phyloP scores from a whole-genome alignment of 92 coral and sea anemone species.

The Parazoanthus swiftii region DNA sequence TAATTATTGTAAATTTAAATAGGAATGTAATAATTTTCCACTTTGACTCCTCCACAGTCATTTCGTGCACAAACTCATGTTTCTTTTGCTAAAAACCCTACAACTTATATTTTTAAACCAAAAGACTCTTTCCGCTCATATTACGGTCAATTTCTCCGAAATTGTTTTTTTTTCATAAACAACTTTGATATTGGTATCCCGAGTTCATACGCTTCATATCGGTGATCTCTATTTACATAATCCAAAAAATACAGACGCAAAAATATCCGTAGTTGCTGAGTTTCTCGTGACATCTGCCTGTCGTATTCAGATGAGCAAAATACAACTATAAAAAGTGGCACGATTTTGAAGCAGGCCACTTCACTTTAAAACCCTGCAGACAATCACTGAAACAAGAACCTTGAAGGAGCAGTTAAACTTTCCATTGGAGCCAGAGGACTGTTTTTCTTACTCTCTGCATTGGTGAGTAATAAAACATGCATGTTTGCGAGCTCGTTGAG shows the following conservation, averaged over 20 bases:
- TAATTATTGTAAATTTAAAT: no score
- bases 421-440: neutral
- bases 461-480: neutral
- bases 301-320: neutral
- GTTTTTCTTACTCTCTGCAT: neutral
- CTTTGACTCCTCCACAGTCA: no score
- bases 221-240: neutral
- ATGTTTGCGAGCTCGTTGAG: neutral
- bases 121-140: neutral
- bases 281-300: neutral
- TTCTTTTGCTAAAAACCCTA: no score
- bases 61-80: no score
- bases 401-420: no score
- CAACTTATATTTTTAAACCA: no score
- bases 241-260: neutral
- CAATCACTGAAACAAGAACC: no score
- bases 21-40: no score
- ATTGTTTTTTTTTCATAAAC: neutral
- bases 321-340: neutral
- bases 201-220: neutral
- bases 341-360: neutral
- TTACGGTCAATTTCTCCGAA: neutral
- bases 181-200: neutral
- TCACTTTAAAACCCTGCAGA: neutral
- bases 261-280: neutral